phyloP scores from a whole-genome alignment of 2,113 vertebrate species.

The Rattus rattus region DNA sequence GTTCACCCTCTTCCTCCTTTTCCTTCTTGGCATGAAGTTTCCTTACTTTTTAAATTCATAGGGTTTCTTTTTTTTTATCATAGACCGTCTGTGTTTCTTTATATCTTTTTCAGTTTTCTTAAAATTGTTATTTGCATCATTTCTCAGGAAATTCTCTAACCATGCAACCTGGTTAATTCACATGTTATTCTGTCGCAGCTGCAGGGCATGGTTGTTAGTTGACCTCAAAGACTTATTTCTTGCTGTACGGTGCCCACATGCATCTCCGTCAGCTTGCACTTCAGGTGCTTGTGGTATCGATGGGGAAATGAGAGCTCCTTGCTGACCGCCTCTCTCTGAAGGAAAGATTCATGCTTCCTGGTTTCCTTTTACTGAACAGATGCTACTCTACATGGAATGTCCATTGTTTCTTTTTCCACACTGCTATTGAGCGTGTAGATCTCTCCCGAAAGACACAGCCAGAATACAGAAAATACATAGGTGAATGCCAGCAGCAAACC shows the following conservation, averaged over 20 bases:
- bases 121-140: not conserved
- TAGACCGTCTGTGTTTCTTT: not conserved
- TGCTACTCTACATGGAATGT: no score
- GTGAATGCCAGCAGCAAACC: no score
- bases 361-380: not conserved
- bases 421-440: no score
- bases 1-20: not conserved
- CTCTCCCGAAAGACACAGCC: no score
- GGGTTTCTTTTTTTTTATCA: not conserved
- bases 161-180: not conserved
- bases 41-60: not conserved
- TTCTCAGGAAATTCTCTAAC: not conserved
- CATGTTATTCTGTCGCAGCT: not conserved
- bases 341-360: not conserved
- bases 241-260: fast-evolving
- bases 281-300: not conserved
- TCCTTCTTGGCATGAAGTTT: not conserved
- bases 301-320: not conserved
- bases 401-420: not conserved
- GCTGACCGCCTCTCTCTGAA: not conserved
- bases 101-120: not conserved
- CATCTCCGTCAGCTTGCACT: not conserved
- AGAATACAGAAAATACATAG: no score
- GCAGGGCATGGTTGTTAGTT: no score
- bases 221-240: not conserved